These are phyloP conservation scores for Halcyon chelicuti DNA, from an alignment of 2,797 vertebrate genomes.

Conservation along the genomic window DNA sequence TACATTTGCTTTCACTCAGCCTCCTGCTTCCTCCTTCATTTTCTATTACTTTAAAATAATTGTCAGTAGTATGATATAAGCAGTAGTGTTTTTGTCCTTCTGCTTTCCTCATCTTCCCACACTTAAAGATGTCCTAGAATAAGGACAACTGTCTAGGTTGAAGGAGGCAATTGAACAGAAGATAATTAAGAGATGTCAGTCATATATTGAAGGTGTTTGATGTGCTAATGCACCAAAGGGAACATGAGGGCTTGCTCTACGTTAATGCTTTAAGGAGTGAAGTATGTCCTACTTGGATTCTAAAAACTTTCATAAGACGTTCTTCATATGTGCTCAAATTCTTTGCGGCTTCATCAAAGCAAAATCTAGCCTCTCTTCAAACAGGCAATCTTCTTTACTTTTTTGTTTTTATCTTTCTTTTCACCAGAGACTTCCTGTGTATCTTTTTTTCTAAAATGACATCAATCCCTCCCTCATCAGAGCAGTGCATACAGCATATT, in stretches of 20 bases:
- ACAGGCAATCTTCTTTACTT: not conserved
- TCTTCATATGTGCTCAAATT: conserved; percentile 12
- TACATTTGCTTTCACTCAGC: conserved; percentile 62
- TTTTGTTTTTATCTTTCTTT: not conserved
- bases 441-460: not conserved
- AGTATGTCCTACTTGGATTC: not conserved
- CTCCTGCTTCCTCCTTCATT: conserved; percentile 10
- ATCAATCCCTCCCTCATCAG: not conserved
- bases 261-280: not conserved
- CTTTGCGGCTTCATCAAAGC: conserved; percentile 39
- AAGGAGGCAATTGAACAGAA: not conserved
- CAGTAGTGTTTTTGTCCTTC: not conserved
- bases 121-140: not conserved
- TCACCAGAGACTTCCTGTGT: not conserved
- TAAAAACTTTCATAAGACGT: not conserved
- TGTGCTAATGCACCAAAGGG: not conserved
- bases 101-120: not conserved
- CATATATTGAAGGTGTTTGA: not conserved
- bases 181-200: not conserved
- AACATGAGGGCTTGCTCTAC: not conserved
- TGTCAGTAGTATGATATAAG: not conserved
- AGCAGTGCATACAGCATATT: not conserved
- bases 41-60: conserved; percentile 34
- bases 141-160: not conserved
- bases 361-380: conserved; percentile 24